Evolutionary conservation across 37 sponge, comb jelly and placozoan species (phyloP).

Genomic region (Axinella damicornis): DNA sequence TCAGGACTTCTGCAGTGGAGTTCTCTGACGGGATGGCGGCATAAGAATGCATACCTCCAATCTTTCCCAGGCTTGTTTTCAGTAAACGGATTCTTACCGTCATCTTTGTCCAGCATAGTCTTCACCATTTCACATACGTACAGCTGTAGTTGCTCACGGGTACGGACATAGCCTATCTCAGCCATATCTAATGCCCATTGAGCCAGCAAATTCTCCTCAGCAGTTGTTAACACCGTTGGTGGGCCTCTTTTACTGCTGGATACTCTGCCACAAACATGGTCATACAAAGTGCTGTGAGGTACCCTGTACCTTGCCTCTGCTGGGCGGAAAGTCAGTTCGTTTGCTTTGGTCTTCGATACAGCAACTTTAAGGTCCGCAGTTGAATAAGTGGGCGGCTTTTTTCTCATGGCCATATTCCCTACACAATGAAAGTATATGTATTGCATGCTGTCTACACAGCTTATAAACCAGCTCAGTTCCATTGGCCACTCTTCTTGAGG

Average conservation of each 20-base stretch:
- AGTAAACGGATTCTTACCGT: constrained; percentile 39
- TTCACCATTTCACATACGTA: constrained; percentile 21
- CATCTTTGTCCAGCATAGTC: constrained; percentile 31
- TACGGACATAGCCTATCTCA: constrained; percentile 57
- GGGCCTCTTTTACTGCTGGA: constrained; percentile 5
- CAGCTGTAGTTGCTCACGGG: constrained; percentile 19
- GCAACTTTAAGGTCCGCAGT: not conserved
- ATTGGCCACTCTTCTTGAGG: too few species aligned
- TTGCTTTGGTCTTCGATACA: not conserved
- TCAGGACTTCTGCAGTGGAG: not conserved
- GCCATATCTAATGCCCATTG: constrained; percentile 37
- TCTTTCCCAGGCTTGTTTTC: constrained; percentile 52
- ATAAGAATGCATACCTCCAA: constrained; percentile 47
- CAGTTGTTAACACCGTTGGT: constrained; percentile 16
- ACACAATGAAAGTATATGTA: too few species aligned
- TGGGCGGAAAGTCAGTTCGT: constrained; percentile 10
- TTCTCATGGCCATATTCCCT: too few species aligned
- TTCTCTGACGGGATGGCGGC: not conserved
- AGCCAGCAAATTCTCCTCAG: constrained; percentile 36
- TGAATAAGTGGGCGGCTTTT: too few species aligned
- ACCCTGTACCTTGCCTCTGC: constrained; percentile 40
- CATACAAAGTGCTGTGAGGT: constrained; percentile 46
- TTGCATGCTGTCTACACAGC: too few species aligned
- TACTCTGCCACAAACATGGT: constrained; percentile 33
- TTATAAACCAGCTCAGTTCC: too few species aligned